Conservation (phyloP, 1,140 invertebrate species). For the Melitaea cinxia region DNA sequence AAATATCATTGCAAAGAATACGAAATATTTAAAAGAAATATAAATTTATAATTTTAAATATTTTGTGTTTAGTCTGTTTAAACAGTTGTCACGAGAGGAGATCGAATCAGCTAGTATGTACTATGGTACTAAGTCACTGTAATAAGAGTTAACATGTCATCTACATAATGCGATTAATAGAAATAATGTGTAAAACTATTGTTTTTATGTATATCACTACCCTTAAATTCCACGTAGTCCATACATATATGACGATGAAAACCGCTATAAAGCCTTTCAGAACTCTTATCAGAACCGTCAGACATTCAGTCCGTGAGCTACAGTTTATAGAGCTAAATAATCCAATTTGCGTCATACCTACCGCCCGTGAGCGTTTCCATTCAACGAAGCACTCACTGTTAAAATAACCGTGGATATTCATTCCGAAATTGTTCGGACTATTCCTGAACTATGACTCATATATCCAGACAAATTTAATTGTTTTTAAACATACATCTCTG, state of each 20-base stretch:
- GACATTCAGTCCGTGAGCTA: background rate
- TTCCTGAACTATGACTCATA: background rate
- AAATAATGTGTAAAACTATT: too few relatives aligned
- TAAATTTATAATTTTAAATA: too few relatives aligned
- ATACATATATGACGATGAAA: background rate
- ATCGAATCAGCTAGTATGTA: too few relatives aligned
- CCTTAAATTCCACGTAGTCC: too few relatives aligned
- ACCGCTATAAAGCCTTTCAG: background rate
- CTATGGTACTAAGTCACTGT: too few relatives aligned
- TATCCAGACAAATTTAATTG: background rate
- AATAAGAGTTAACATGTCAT: too few relatives aligned
- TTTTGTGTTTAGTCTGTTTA: too few relatives aligned
- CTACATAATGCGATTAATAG: too few relatives aligned
- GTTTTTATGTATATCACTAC: too few relatives aligned
- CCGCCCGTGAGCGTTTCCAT: background rate
- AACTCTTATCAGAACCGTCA: background rate
- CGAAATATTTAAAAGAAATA: too few relatives aligned
- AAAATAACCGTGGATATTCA: background rate
- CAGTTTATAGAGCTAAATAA: background rate
- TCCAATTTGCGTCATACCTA: slow-evolving; percentile 1
- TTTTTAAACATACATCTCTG: background rate
- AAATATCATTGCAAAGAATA: too few relatives aligned
- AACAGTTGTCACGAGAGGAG: too few relatives aligned
- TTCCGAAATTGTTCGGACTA: background rate
- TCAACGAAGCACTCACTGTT: background rate